phyloP scores from a whole-genome alignment of 1,140 invertebrate species.

The Eufriesea mexicana region DNA sequence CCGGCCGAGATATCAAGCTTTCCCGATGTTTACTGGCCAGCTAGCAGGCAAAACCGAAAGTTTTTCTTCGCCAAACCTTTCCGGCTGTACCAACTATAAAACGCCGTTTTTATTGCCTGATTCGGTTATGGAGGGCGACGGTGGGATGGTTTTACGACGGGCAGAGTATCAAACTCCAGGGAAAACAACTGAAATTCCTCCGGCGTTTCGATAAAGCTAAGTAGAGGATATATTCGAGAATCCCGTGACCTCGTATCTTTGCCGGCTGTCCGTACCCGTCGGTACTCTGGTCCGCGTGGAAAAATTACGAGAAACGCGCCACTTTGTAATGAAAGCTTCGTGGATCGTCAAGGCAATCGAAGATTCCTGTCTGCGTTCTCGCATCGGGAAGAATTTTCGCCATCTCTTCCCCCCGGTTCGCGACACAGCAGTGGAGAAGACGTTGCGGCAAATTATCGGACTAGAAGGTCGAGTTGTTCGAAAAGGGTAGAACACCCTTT shows the following conservation, averaged over 20 bases:
- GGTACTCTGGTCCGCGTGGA: neutral
- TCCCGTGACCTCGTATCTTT: neutral
- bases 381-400: too few species aligned
- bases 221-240: constrained; percentile 36
- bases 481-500: neutral
- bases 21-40: neutral
- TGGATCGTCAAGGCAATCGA: too few species aligned
- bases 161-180: constrained; percentile 32
- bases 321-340: neutral
- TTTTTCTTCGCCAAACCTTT: constrained; percentile 16
- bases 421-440: too few species aligned
- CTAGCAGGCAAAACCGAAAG: constrained; percentile 4
- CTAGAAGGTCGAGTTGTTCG: neutral
- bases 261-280: too few species aligned
- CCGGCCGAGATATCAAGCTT: neutral
- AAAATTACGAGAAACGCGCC: neutral
- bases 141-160: constrained; percentile 25
- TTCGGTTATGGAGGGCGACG: constrained; percentile 37
- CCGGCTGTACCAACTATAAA: constrained; percentile 18
- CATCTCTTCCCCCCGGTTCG: too few species aligned
- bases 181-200: constrained; percentile 41
- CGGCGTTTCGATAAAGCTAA: constrained; percentile 32
- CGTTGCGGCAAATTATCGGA: neutral
- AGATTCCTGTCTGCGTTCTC: too few species aligned
- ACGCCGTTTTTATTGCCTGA: constrained; percentile 42